Evolutionary conservation across 2,888 invertebrate genomes (phyloP).

Genomic region (Lasioglossum figueresi): DNA sequence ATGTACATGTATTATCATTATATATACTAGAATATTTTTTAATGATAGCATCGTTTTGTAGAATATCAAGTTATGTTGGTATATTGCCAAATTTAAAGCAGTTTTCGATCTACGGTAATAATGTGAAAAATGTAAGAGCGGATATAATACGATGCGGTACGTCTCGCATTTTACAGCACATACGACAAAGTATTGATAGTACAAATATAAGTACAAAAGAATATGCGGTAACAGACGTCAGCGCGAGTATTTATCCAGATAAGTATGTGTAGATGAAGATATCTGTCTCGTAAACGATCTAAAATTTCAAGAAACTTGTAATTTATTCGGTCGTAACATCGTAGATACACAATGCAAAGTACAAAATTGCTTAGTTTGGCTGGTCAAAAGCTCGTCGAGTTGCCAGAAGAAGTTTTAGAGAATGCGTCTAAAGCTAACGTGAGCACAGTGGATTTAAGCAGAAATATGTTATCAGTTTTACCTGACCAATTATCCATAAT

Average conservation of each 20-base stretch:
- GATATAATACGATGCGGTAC: constrained; percentile 95
- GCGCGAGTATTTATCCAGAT: constrained; percentile 84
- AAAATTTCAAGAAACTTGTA: background rate
- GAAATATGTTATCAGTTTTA: constrained; percentile 89
- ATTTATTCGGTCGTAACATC: constrained; percentile 8
- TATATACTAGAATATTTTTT: constrained; percentile 11
- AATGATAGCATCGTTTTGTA: constrained; percentile 75
- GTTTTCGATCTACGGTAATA: constrained; percentile 94
- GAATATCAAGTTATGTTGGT: constrained; percentile 89
- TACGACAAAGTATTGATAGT: constrained; percentile 87
- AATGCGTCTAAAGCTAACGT: constrained; percentile 90
- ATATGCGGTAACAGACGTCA: constrained; percentile 76
- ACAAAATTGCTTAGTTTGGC: constrained; percentile 87
- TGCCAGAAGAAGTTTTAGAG: constrained; percentile 90
- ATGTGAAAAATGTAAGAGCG: constrained; percentile 91
- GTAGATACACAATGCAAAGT: constrained; percentile 86
- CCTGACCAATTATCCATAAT: constrained; percentile 86
- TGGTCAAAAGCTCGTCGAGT: constrained; percentile 86
- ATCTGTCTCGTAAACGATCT: background rate
- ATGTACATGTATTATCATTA: constrained; percentile 3
- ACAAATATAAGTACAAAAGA: constrained; percentile 83
- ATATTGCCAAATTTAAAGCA: constrained; percentile 91
- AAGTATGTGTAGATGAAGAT: constrained; percentile 82
- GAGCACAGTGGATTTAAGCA: constrained; percentile 91
- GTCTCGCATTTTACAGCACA: constrained; percentile 90